Percentiles rank a stretch among this genome's conserved stretches.
phyloP scores from a whole-genome alignment of 1,140 invertebrate genomes.

The Polypedilum pembai region DNA sequence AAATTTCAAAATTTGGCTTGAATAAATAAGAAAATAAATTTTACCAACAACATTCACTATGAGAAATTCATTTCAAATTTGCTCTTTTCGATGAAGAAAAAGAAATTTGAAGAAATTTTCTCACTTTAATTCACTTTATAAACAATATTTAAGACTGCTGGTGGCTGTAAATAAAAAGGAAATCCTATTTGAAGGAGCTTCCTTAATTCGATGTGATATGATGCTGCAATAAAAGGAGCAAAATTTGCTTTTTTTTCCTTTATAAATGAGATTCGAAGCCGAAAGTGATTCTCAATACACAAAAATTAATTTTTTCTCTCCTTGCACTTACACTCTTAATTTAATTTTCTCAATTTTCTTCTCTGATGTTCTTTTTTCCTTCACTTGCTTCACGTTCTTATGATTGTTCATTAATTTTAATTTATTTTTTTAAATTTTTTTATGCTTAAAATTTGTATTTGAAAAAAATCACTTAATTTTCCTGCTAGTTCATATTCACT shows the following conservation, averaged over 20 bases:
- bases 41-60: not conserved
- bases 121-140: not conserved
- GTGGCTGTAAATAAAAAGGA: no score
- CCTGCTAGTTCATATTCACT: conserved; percentile 14
- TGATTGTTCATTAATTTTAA: conserved; percentile 1
- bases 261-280: not conserved
- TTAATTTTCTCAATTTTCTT: not conserved
- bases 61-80: not conserved
- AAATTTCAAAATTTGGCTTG: no score
- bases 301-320: not conserved
- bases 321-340: conserved; percentile 26
- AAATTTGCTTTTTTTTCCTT: not conserved
- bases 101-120: not conserved
- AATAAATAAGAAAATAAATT: not conserved
- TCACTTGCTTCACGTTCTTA: not conserved
- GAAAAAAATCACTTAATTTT: conserved; percentile 24
- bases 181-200: not conserved
- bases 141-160: not conserved
- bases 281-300: not conserved
- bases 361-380: not conserved
- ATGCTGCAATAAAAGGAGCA: not conserved
- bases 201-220: not conserved
- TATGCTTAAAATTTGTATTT: not conserved
- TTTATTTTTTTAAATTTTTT: conserved; percentile 3
- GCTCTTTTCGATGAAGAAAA: not conserved